phyloP scores from a whole-genome alignment of 2,113 vertebrate genomes.

The Pipra filicauda region DNA sequence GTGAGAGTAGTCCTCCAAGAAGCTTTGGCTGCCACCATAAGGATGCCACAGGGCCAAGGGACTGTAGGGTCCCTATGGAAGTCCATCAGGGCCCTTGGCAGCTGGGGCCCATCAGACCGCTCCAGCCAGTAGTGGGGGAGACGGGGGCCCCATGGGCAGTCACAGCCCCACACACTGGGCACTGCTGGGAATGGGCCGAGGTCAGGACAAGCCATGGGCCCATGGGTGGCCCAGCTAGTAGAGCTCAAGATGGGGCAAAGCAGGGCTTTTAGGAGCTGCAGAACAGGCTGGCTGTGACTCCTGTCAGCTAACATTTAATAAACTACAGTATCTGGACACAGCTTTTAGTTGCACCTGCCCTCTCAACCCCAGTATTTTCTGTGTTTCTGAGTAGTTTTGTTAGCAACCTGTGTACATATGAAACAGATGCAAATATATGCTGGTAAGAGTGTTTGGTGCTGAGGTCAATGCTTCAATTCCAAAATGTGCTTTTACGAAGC shows the following conservation, averaged over 20 bases:
- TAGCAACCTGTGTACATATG: not conserved
- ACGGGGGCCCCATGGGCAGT: accelerated
- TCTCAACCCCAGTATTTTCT: not conserved
- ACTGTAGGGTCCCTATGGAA: accelerated
- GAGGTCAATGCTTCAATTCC: not conserved
- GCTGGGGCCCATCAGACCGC: not conserved
- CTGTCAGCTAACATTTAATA: not conserved
- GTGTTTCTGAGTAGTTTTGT: not conserved
- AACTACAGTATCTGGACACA: not conserved
- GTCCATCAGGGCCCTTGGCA: not conserved
- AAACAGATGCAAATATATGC: not conserved
- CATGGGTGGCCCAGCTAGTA: accelerated
- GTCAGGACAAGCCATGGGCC: accelerated
- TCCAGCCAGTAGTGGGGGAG: not conserved
- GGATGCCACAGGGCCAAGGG: not conserved
- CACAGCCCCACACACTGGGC: too few relatives aligned
- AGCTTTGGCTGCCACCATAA: not conserved
- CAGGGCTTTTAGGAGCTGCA: not conserved
- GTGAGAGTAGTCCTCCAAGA: not conserved
- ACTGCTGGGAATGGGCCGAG: not conserved
- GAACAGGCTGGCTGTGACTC: not conserved
- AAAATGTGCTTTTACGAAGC: not conserved
- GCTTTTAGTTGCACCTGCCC: not conserved
- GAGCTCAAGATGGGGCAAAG: not conserved
- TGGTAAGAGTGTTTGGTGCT: not conserved